Conservation (phyloP, 2,113 vertebrate species). For the Rhegmatorhina hoffmannsi region DNA sequence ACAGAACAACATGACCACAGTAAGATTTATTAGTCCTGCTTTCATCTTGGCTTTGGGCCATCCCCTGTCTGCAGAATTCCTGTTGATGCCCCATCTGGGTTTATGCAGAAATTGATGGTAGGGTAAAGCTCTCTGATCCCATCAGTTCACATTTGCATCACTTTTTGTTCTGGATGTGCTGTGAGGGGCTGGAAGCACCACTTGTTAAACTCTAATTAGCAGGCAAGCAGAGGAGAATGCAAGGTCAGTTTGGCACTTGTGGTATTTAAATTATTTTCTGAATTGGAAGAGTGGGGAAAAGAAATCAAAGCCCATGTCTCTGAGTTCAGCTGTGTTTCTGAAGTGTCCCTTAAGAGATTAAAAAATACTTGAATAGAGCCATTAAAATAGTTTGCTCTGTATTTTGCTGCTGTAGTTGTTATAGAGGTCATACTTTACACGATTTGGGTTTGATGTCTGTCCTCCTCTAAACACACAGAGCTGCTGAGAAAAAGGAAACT, state of each 20-base stretch:
- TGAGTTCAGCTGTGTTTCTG: background rate
- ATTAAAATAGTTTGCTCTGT: background rate
- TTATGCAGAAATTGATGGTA: constrained; percentile 16
- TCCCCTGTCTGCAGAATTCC: constrained; percentile 24
- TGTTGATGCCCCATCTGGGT: constrained; percentile 29
- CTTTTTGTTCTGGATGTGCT: background rate
- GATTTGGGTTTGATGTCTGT: background rate
- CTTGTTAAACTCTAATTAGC: constrained; percentile 54
- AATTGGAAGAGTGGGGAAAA: background rate
- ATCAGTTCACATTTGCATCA: constrained; percentile 34
- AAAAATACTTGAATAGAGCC: background rate
- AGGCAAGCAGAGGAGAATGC: constrained; percentile 27
- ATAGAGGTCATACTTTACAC: background rate
- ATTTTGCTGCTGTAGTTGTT: background rate
- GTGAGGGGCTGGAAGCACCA: background rate
- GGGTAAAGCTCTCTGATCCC: constrained; percentile 20
- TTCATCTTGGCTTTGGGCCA: constrained; percentile 46
- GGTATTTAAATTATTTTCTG: constrained; percentile 22
- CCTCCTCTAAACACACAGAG: background rate
- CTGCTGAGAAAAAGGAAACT: background rate
- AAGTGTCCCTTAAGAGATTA: background rate
- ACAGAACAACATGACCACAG: background rate
- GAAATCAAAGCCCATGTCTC: background rate
- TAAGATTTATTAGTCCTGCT: constrained; percentile 43
- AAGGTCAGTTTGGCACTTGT: constrained; percentile 24